Evolutionary conservation across 2,113 vertebrate species (phyloP).

Genomic region (Carassius gibelio): DNA sequence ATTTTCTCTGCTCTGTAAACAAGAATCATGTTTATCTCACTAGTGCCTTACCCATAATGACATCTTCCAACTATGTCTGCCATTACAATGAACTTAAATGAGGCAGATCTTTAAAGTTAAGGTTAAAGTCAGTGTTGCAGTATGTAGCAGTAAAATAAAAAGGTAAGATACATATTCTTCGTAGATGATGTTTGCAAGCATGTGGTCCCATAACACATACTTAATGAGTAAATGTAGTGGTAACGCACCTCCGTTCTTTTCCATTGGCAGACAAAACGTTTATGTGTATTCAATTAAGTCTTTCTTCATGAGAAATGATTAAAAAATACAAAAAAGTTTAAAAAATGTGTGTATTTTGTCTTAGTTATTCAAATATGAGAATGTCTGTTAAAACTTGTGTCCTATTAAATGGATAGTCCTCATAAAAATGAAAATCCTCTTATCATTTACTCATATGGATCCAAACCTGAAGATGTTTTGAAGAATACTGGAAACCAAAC

Average conservation of each 20-base stretch:
- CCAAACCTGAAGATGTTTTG: not conserved
- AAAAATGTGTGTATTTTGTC: not conserved
- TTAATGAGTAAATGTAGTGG: not conserved
- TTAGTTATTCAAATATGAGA: not conserved
- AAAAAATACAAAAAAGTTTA: not conserved
- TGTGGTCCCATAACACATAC: not conserved
- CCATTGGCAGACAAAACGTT: not conserved
- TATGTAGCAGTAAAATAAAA: not conserved
- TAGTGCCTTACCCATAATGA: not conserved
- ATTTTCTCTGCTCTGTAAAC: constrained; percentile 5
- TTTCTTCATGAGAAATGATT: not conserved
- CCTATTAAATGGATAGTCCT: not conserved
- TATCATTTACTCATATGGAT: not conserved
- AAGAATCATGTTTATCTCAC: not conserved
- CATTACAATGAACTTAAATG: not conserved
- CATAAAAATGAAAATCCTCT: not conserved
- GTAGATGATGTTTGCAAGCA: not conserved
- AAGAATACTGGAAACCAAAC: not conserved
- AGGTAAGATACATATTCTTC: not conserved
- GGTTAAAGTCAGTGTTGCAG: not conserved
- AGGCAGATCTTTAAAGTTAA: not conserved
- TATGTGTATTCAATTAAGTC: not conserved
- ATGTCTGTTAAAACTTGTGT: not conserved
- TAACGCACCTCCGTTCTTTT: not conserved
- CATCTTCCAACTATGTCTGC: not conserved